phyloP scores from a whole-genome alignment of 2,113 vertebrate species.

The Gorsachius goisagi region DNA sequence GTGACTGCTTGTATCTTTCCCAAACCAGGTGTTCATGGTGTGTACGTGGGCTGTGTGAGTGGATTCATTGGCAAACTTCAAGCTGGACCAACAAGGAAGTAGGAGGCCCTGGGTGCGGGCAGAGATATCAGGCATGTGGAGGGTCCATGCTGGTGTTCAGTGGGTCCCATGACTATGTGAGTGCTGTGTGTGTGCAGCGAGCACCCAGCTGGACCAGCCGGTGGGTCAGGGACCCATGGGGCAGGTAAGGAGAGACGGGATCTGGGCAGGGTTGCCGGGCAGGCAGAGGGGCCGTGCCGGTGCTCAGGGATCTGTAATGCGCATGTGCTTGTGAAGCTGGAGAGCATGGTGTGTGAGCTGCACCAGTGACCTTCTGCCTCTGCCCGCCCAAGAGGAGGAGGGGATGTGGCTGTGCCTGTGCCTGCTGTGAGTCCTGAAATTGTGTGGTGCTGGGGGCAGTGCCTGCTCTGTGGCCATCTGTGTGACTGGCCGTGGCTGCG shows the following conservation, averaged over 20 bases:
- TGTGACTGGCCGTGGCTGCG: rapidly evolving
- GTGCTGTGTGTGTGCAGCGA: not conserved
- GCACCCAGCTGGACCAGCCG: not conserved
- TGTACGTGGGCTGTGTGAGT: not conserved
- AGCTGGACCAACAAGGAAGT: not conserved
- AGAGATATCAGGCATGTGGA: not conserved
- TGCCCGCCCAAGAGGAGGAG: not conserved
- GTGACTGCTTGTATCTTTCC: not conserved
- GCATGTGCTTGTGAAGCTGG: not conserved
- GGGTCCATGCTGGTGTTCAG: rapidly evolving
- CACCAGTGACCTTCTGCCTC: not conserved
- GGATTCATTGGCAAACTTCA: not conserved
- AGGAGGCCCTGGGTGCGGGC: rapidly evolving
- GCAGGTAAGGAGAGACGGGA: not conserved
- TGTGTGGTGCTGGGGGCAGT: not conserved
- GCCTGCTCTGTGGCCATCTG: rapidly evolving
- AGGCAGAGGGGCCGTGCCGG: rapidly evolving
- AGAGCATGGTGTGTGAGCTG: not conserved
- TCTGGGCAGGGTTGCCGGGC: rapidly evolving
- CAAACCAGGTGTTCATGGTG: rapidly evolving
- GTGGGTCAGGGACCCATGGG: rapidly evolving
- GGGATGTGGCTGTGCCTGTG: not conserved
- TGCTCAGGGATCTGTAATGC: not conserved
- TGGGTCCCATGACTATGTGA: rapidly evolving
- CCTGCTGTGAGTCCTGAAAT: not conserved